A percentile compares a stretch with the other conserved stretches of the same genome.
phyloP scores from a whole-genome alignment of 2,888 invertebrate genomes.

The Neoitamus cyanurus region DNA sequence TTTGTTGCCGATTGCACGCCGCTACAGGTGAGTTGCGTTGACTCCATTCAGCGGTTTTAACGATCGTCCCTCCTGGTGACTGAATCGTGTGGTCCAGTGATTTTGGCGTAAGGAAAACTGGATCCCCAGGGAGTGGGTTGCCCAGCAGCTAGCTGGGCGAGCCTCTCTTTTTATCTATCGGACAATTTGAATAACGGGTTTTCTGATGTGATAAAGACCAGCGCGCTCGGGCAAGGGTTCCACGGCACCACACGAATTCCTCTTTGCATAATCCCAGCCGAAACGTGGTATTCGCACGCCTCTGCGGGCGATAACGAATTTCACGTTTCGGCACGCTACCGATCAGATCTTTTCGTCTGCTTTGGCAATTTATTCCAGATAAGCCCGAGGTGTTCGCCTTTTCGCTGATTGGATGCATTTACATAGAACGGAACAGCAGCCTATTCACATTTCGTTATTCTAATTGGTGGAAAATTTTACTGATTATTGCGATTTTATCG shows the following conservation, averaged over 20 bases:
- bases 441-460: background rate
- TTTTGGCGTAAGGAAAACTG: background rate
- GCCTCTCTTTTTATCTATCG: background rate
- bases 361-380: background rate
- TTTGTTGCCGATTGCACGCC: background rate
- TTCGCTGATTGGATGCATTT: background rate
- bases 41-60: background rate
- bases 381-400: background rate
- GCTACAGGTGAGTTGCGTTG: background rate
- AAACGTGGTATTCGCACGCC: background rate
- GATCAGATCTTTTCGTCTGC: background rate
- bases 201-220: background rate
- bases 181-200: conserved; percentile 7
- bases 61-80: background rate
- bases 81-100: background rate
- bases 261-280: background rate
- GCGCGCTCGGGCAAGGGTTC: background rate
- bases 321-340: background rate
- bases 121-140: background rate
- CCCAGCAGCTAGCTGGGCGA: background rate
- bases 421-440: background rate
- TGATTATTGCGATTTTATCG: background rate
- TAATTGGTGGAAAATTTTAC: background rate
- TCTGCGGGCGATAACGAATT: background rate
- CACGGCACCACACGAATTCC: background rate